Percentiles rank a stretch among this genome's conserved stretches.
Conservation (phyloP, 2,797 vertebrate genomes). For the Mionectes olivaceus region DNA sequence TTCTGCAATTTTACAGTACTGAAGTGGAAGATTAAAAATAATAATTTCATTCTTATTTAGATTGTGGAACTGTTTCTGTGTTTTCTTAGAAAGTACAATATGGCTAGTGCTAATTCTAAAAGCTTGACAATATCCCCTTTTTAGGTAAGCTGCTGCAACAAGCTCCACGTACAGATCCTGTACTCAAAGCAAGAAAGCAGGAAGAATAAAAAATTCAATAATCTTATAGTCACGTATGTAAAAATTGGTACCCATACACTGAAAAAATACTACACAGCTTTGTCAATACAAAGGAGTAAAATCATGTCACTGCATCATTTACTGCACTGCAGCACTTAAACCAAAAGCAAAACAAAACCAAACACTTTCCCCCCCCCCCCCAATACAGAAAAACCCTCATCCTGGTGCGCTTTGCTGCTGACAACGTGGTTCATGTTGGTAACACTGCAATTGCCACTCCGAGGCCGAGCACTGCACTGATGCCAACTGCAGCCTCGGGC, state of each 20-base stretch:
- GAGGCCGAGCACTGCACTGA: neutral
- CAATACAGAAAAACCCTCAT: neutral
- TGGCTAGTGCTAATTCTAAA: neutral
- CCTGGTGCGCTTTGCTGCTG: neutral
- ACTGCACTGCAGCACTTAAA: neutral
- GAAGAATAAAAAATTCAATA: neutral
- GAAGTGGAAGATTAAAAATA: slow-evolving; percentile 46
- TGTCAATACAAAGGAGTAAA: neutral
- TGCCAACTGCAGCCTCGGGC: fast-evolving
- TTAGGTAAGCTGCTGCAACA: neutral
- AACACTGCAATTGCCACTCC: fast-evolving
- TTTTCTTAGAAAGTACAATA: slow-evolving; percentile 9
- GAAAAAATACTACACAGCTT: slow-evolving; percentile 37
- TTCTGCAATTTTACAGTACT: slow-evolving; percentile 49
- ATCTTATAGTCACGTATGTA: neutral
- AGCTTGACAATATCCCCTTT: neutral
- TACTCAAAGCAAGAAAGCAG: neutral
- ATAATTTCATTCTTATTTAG: neutral
- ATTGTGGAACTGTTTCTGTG: neutral
- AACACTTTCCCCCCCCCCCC: no score
- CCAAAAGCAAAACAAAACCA: neutral
- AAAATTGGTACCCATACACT: neutral
- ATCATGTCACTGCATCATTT: neutral
- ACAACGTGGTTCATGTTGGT: fast-evolving
- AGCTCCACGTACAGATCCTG: neutral